phyloP scores from a whole-genome alignment of 2,888 invertebrate genomes.

The Auanema freiburgensis region DNA sequence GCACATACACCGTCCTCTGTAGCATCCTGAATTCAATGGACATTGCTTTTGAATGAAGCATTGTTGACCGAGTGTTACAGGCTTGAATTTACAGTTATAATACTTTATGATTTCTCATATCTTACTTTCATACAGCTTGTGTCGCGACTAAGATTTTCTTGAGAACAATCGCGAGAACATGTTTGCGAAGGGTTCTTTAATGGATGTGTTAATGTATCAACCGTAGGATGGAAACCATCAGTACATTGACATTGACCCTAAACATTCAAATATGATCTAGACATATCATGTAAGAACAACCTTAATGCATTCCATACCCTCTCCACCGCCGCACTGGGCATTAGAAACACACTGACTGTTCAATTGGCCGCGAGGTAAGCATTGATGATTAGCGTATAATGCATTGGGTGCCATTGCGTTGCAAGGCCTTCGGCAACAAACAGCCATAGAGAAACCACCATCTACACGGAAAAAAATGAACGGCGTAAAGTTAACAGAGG shows the following conservation, averaged over 20 bases:
- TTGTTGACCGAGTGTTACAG: constrained; percentile 50
- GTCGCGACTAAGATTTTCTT: constrained; percentile 54
- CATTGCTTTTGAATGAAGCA: constrained; percentile 64
- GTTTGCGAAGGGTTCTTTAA: constrained; percentile 60
- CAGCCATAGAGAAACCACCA: constrained; percentile 52
- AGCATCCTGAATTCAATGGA: constrained; percentile 61
- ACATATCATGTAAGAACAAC: constrained; percentile 9
- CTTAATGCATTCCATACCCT: constrained; percentile 61
- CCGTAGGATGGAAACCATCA: constrained; percentile 56
- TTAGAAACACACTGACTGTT: constrained; percentile 53
- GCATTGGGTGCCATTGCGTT: constrained; percentile 63
- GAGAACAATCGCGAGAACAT: constrained; percentile 58
- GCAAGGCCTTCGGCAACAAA: constrained; percentile 63
- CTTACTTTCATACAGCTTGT: constrained; percentile 56
- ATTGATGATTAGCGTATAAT: constrained; percentile 59
- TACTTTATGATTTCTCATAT: too few relatives aligned
- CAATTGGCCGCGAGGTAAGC: constrained; percentile 61
- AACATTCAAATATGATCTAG: constrained; percentile 1
- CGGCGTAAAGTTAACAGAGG: neutral
- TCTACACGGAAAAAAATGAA: too few relatives aligned
- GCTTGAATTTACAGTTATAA: constrained; percentile 23
- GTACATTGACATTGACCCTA: constrained; percentile 59
- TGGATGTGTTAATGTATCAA: constrained; percentile 60
- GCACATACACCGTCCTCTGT: constrained; percentile 61
- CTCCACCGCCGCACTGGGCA: constrained; percentile 63